phyloP scores from a whole-genome alignment of 1,140 invertebrate species.

The Drosophila serrata region DNA sequence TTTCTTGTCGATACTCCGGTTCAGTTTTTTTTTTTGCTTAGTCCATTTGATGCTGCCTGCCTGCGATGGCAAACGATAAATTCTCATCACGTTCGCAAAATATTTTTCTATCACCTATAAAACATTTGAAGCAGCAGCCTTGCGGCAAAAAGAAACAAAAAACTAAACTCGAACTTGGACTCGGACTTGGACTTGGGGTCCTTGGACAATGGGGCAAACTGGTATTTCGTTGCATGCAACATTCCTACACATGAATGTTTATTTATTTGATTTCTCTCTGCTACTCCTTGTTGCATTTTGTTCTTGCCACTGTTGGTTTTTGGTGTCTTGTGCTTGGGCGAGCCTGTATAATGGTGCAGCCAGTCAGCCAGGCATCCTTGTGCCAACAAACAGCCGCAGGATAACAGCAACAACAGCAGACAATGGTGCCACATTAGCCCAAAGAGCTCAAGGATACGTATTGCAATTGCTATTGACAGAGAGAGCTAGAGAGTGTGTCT shows the following conservation, averaged over 20 bases:
- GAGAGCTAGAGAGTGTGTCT: neutral
- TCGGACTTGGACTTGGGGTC: constrained; percentile 14
- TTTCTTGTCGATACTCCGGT: constrained; percentile 53
- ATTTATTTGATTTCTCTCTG: constrained; percentile 72
- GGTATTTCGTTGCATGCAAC: constrained; percentile 47
- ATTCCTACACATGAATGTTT: constrained; percentile 72
- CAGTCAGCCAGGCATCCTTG: constrained; percentile 7
- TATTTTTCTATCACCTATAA: constrained; percentile 83
- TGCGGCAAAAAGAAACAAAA: constrained; percentile 69
- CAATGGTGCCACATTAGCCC: constrained; percentile 59
- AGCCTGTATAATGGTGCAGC: constrained; percentile 52
- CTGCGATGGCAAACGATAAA: constrained; percentile 69
- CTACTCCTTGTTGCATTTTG: constrained; percentile 40
- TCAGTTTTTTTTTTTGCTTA: too few species aligned
- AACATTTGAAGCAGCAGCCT: constrained; percentile 72
- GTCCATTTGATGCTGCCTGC: constrained; percentile 63
- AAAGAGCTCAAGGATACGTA: constrained; percentile 32
- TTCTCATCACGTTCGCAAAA: constrained; percentile 81
- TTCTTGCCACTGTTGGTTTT: constrained; percentile 53
- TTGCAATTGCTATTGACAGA: constrained; percentile 45
- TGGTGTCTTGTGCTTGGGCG: constrained; percentile 56
- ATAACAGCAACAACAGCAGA: constrained; percentile 36
- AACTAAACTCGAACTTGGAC: constrained; percentile 45
- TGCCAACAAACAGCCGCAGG: constrained; percentile 53
- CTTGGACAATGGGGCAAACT: constrained; percentile 45